Percentiles rank a stretch among this genome's conserved stretches.
phyloP scores from a whole-genome alignment of 2,113 vertebrate genomes.

The Vulpes lagopus region DNA sequence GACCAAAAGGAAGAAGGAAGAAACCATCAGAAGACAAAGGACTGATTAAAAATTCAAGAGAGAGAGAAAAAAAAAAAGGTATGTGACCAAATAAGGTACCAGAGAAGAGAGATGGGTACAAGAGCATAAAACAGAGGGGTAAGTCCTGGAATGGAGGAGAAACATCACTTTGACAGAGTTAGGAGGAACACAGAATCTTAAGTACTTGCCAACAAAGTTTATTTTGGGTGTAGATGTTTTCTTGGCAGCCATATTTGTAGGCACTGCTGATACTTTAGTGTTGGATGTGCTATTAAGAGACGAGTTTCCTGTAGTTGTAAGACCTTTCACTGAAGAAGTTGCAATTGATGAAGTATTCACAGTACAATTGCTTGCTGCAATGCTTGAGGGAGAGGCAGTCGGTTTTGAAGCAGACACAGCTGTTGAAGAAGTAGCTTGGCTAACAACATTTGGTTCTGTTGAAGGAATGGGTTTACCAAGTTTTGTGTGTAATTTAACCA shows the following conservation, averaged over 20 bases:
- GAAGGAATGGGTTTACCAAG: conserved; percentile 99
- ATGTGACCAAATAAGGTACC: neutral
- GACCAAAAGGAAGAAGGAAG: neutral
- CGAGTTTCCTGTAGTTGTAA: conserved; percentile 87
- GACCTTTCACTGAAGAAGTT: conserved; percentile 89
- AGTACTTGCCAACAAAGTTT: conserved; percentile 97
- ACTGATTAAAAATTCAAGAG: neutral
- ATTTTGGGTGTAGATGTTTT: conserved; percentile 98
- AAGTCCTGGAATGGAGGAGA: neutral
- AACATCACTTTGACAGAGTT: conserved; percentile 32
- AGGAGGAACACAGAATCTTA: conserved; percentile 51
- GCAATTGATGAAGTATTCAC: conserved; percentile 88
- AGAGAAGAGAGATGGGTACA: neutral
- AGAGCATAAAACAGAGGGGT: neutral
- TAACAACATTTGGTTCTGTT: conserved; percentile 97
- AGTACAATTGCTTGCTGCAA: conserved; percentile 88
- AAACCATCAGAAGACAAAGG: neutral
- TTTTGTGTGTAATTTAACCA: conserved; percentile 99
- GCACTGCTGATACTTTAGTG: conserved; percentile 86
- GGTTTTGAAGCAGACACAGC: conserved; percentile 92
- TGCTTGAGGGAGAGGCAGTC: conserved; percentile 89
- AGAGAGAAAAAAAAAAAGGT: neutral
- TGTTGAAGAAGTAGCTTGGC: conserved; percentile 92
- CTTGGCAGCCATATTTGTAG: conserved; percentile 91
- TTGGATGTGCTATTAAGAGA: conserved; percentile 87